Percentiles rank a stretch among this genome's conserved stretches.
phyloP scores from a whole-genome alignment of 2,113 vertebrate species.

The Leptobrachium ailaonicum region DNA sequence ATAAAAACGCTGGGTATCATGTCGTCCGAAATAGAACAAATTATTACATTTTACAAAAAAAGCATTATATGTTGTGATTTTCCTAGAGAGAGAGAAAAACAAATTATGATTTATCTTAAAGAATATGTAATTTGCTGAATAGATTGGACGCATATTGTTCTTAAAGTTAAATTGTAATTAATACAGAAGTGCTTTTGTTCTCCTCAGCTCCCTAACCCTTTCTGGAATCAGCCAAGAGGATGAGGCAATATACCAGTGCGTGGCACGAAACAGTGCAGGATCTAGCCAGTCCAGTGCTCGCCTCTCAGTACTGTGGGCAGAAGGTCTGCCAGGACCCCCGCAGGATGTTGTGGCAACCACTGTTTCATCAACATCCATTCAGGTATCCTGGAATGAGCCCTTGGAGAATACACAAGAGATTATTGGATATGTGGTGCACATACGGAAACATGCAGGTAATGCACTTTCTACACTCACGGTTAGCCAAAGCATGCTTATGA shows the following conservation, averaged over 20 bases:
- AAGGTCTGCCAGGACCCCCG: conserved; percentile 88
- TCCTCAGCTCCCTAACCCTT: conserved; percentile 85
- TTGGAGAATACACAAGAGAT: conserved; percentile 91
- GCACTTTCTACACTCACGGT: too few relatives aligned
- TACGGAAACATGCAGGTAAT: conserved; percentile 79
- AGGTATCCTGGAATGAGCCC: conserved; percentile 89
- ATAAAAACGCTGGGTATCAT: too few relatives aligned
- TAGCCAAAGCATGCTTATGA: too few relatives aligned
- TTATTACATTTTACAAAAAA: too few relatives aligned
- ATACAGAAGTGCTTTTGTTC: neutral
- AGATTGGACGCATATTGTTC: too few relatives aligned
- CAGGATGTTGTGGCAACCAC: conserved; percentile 76
- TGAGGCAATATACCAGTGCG: conserved; percentile 97
- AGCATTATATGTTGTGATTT: too few relatives aligned
- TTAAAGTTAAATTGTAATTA: neutral
- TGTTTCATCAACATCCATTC: conserved; percentile 85
- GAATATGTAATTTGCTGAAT: too few relatives aligned
- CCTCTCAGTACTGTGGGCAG: conserved; percentile 91
- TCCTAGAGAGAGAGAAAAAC: too few relatives aligned
- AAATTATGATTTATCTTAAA: too few relatives aligned
- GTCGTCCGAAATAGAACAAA: too few relatives aligned
- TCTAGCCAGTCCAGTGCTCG: conserved; percentile 94
- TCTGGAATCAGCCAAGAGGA: conserved; percentile 87
- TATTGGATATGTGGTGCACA: conserved; percentile 95
- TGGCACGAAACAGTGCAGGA: conserved; percentile 93